Evolutionary conservation across 1,140 invertebrate species (phyloP).

Genomic region (Drosophila ananassae): DNA sequence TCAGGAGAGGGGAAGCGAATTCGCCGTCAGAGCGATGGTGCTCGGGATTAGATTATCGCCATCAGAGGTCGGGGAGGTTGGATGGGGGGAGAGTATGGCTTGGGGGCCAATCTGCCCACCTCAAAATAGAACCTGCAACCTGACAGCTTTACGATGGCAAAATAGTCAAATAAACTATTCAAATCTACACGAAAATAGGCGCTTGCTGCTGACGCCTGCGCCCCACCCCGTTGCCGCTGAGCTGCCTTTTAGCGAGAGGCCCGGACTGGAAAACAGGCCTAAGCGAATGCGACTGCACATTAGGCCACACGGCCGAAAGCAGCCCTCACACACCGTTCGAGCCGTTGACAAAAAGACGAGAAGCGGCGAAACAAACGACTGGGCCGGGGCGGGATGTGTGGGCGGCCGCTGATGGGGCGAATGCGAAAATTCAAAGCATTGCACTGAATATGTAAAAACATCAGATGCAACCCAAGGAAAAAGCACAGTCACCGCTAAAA

Average conservation of each 20-base stretch:
- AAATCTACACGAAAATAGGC: constrained; percentile 39
- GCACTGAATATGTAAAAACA: constrained; percentile 7
- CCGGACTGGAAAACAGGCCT: constrained; percentile 63
- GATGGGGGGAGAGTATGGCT: constrained; percentile 29
- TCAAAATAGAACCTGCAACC: constrained; percentile 53
- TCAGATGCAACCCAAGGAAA: constrained; percentile 46
- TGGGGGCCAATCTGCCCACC: constrained; percentile 68
- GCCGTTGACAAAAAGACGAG: constrained; percentile 64
- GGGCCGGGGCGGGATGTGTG: constrained; percentile 2
- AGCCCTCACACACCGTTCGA: constrained; percentile 57
- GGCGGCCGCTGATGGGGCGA: background rate
- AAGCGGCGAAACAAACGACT: constrained; percentile 7
- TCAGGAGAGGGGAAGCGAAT: constrained; percentile 21
- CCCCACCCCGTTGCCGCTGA: constrained; percentile 15
- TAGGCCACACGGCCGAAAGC: constrained; percentile 56
- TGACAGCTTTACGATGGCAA: constrained; percentile 40
- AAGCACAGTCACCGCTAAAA: constrained; percentile 55
- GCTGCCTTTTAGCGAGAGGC: constrained; percentile 17
- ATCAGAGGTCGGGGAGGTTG: constrained; percentile 17
- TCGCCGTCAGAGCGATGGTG: constrained; percentile 18
- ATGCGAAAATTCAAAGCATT: constrained; percentile 1
- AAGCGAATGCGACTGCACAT: constrained; percentile 78
- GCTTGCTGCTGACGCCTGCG: constrained; percentile 61
- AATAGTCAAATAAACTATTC: constrained; percentile 45
- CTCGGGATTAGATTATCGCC: background rate